These are phyloP conservation scores for Xylocampa areola DNA, from an alignment of 2,888 invertebrate species.

Conservation along the genomic window DNA sequence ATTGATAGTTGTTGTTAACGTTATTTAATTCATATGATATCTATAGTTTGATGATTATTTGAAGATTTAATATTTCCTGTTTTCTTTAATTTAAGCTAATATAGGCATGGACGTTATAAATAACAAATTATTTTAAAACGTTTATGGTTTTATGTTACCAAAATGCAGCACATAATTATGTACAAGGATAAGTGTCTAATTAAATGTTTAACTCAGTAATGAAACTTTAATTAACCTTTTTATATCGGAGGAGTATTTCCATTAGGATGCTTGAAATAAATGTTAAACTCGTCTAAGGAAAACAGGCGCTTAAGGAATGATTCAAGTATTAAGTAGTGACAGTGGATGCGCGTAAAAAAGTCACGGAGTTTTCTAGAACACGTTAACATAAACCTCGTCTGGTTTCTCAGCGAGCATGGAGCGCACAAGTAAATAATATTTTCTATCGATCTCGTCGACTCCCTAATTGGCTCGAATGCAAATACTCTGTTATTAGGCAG, in stretches of 20 bases:
- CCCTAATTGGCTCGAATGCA: slow-evolving; percentile 86
- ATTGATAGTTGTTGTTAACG: slow-evolving; percentile 34
- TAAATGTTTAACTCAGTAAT: slow-evolving; percentile 14
- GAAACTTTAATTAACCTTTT: neutral
- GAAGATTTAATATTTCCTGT: slow-evolving; percentile 6
- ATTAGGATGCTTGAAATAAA: slow-evolving; percentile 36
- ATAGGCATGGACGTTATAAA: neutral
- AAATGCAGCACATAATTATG: neutral
- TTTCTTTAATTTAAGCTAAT: slow-evolving; percentile 1
- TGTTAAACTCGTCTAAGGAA: slow-evolving; percentile 28
- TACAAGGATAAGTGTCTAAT: slow-evolving; percentile 4
- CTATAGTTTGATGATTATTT: neutral
- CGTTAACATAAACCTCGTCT: slow-evolving; percentile 35
- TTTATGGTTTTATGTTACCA: neutral
- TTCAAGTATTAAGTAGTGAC: slow-evolving; percentile 4
- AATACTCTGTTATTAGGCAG: slow-evolving; percentile 88
- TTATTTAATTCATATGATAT: slow-evolving; percentile 11
- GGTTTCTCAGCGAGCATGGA: slow-evolving; percentile 46
- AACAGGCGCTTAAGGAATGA: slow-evolving; percentile 19
- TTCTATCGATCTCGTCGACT: slow-evolving; percentile 73
- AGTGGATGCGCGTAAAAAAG: slow-evolving; percentile 43
- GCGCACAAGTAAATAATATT: slow-evolving; percentile 67
- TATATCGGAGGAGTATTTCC: slow-evolving; percentile 15
- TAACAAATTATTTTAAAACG: neutral
- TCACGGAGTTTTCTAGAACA: slow-evolving; percentile 43